These are phyloP conservation scores for Subacronicta megacephala DNA, from an alignment of 2,888 invertebrate species.

Conservation along the genomic window DNA sequence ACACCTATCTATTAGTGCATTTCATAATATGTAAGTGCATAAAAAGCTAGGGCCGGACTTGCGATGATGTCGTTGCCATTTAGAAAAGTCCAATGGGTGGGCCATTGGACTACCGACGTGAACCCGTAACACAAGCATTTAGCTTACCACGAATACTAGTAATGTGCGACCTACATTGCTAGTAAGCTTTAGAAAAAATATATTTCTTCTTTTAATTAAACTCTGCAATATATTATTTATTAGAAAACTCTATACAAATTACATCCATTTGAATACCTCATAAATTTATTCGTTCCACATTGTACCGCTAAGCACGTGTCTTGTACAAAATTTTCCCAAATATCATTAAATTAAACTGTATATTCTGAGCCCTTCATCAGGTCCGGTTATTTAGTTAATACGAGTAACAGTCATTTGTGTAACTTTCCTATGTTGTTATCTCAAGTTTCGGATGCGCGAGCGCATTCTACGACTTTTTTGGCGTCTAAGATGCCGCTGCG, in stretches of 20 bases:
- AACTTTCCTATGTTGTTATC: conserved; percentile 69
- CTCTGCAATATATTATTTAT: background rate
- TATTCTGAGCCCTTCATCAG: conserved; percentile 35
- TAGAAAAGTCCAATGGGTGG: too few relatives aligned
- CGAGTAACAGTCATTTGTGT: conserved; percentile 60
- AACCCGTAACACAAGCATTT: too few relatives aligned
- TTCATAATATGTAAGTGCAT: too few relatives aligned
- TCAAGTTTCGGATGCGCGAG: conserved; percentile 57
- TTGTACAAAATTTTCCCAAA: conserved; percentile 33
- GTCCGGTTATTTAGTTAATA: conserved; percentile 61
- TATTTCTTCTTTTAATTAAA: background rate
- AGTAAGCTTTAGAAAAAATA: too few relatives aligned
- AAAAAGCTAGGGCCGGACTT: too few relatives aligned
- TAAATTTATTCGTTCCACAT: conserved; percentile 46
- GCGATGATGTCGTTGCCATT: too few relatives aligned
- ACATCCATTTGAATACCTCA: conserved; percentile 25
- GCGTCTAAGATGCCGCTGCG: conserved; percentile 66
- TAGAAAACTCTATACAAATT: conserved; percentile 14
- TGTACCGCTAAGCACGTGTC: conserved; percentile 29
- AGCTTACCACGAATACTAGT: too few relatives aligned
- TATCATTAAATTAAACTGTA: conserved; percentile 43
- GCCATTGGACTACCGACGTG: too few relatives aligned
- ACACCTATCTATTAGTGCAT: too few relatives aligned
- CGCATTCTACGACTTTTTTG: conserved; percentile 65
- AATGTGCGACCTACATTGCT: too few relatives aligned